A percentile compares a stretch with the other conserved stretches of the same genome.
Conservation (phyloP, 1,140 invertebrate genomes). For the Triops cancriformis region DNA sequence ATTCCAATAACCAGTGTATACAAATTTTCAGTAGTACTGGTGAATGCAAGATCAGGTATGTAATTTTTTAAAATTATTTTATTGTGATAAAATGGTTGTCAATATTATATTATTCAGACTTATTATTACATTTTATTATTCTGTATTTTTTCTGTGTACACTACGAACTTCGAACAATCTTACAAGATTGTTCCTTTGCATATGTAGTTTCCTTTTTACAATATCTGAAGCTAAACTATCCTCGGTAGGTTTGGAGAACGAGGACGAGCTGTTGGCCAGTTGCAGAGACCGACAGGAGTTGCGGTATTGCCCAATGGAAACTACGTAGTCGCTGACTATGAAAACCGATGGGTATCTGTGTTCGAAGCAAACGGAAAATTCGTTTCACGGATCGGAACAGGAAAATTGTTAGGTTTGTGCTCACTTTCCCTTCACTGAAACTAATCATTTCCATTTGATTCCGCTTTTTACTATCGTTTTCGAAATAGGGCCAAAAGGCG, state of each 20-base stretch:
- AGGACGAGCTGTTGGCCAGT: constrained; percentile 45
- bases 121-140: constrained; percentile 33
- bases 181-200: no score
- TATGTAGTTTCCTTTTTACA: neutral
- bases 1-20: constrained; percentile 51
- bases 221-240: neutral
- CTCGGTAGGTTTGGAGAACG: constrained; percentile 42
- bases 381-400: constrained; percentile 46
- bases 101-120: constrained; percentile 19
- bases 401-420: constrained; percentile 44
- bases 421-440: neutral
- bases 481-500: constrained; percentile 44
- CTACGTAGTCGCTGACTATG: constrained; percentile 51
- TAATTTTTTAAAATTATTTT: no score
- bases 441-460: neutral
- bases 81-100: no score
- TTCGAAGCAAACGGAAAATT: constrained; percentile 49
- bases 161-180: no score
- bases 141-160: constrained; percentile 35
- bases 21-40: constrained; percentile 42
- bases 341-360: constrained; percentile 51
- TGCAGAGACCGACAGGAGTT: constrained; percentile 50
- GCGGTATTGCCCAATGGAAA: constrained; percentile 45
- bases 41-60: constrained; percentile 37
- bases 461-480: neutral